Percentiles rank a stretch among this genome's conserved stretches.
These are phyloP conservation scores for Sebastes schlegelii DNA, from an alignment of 2,113 vertebrate species.

Conservation along the genomic window DNA sequence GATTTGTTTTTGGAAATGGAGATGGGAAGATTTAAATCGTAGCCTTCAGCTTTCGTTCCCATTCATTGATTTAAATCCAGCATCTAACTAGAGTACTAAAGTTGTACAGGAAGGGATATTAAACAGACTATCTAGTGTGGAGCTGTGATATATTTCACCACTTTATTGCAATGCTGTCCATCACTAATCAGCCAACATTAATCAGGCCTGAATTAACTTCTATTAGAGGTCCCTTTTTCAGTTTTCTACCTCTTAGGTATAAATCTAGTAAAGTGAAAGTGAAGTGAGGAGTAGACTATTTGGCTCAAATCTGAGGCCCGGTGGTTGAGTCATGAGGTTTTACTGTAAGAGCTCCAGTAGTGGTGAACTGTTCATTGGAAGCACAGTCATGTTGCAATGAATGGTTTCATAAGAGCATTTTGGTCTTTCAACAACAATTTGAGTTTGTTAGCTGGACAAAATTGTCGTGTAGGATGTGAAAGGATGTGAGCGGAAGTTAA, in stretches of 20 bases:
- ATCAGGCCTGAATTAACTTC: background rate
- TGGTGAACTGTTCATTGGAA: background rate
- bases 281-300: background rate
- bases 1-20: constrained; percentile 5
- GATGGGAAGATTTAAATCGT: constrained; percentile 26
- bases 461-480: background rate
- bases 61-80: constrained; percentile 20
- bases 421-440: background rate
- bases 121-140: background rate
- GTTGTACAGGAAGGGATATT: constrained; percentile 11
- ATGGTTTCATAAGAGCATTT: background rate
- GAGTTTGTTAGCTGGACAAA: background rate
- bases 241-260: background rate
- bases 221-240: too few species aligned
- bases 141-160: constrained; percentile 8
- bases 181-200: constrained; percentile 22
- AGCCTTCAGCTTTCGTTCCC: constrained; percentile 1
- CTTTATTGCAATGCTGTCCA: constrained; percentile 8
- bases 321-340: constrained; percentile 15
- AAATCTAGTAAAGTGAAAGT: background rate
- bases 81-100: background rate
- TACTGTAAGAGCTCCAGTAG: background rate
- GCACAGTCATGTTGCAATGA: background rate
- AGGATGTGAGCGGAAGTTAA: background rate
- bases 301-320: background rate